A percentile compares a stretch with the other conserved stretches of the same genome.
These are phyloP conservation scores for Drosophila putrida DNA, from an alignment of 2,888 invertebrate genomes.

Conservation along the genomic window DNA sequence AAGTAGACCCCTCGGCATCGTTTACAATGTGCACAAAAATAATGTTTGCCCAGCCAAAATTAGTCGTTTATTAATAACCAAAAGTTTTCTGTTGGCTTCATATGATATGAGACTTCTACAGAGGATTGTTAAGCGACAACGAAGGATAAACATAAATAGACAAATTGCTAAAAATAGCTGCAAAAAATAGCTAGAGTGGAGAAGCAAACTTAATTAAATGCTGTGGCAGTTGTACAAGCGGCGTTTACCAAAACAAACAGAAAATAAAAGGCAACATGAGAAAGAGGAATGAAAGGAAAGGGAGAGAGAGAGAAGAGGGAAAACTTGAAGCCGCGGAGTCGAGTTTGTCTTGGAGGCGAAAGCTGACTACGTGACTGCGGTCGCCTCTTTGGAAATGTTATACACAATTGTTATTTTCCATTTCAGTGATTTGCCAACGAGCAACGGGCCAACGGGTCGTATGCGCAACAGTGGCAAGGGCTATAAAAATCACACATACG, in stretches of 20 bases:
- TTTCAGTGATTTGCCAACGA: slow-evolving; percentile 35
- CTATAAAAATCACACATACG: slow-evolving; percentile 68
- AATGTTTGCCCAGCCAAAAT: slow-evolving; percentile 30
- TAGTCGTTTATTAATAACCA: slow-evolving; percentile 42
- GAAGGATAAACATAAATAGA: slow-evolving; percentile 31
- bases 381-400: slow-evolving; percentile 19
- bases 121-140: slow-evolving; percentile 1
- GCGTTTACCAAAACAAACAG: slow-evolving; percentile 33
- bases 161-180: slow-evolving; percentile 41
- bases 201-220: slow-evolving; percentile 53
- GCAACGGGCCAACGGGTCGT: slow-evolving; percentile 17
- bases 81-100: slow-evolving; percentile 12
- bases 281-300: background rate
- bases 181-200: slow-evolving; percentile 3
- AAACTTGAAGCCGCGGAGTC: slow-evolving; percentile 15
- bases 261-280: slow-evolving; percentile 33
- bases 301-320: background rate
- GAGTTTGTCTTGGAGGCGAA: background rate
- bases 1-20: slow-evolving; percentile 11
- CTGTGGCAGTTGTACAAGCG: slow-evolving; percentile 25
- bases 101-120: background rate
- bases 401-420: slow-evolving; percentile 55
- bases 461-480: slow-evolving; percentile 58
- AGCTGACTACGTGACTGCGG: slow-evolving; percentile 45
- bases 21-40: slow-evolving; percentile 20